Conservation (phyloP, 1,140 invertebrate species). For the Araneus ventricosus region DNA sequence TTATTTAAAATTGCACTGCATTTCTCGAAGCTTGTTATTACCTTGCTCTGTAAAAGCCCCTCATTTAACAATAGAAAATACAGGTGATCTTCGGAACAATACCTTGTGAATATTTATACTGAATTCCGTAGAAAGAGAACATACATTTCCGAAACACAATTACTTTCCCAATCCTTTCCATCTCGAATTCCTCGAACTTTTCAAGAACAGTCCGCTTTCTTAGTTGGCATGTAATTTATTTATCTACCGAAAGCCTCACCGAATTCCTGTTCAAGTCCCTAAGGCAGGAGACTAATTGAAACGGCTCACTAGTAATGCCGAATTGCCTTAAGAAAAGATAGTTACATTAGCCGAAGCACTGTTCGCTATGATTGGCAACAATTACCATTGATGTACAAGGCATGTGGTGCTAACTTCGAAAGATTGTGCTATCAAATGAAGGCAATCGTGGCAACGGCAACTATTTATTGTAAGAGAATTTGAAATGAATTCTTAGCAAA, state of each 20-base stretch:
- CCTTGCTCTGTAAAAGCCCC: no score
- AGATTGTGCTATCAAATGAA: no score
- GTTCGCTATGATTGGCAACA: not conserved
- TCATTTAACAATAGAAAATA: no score
- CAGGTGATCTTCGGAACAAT: no score
- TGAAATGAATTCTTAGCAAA: no score
- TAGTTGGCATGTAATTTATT: constrained; percentile 1
- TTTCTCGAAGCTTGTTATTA: no score
- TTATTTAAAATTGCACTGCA: no score
- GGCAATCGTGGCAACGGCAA: no score
- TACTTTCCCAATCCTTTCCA: not conserved
- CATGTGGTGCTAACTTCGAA: not conserved
- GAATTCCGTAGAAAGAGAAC: no score
- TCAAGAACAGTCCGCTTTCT: not conserved
- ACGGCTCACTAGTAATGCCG: not conserved
- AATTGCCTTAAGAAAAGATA: not conserved
- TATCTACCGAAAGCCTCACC: not conserved
- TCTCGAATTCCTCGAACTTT: not conserved
- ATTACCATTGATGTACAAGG: not conserved
- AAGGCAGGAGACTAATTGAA: not conserved
- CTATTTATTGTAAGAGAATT: no score
- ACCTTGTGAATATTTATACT: no score
- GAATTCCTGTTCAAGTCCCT: not conserved
- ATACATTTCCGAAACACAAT: not conserved
- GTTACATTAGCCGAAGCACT: not conserved